These are phyloP conservation scores for Solea solea DNA, from an alignment of 2,113 vertebrate species.

Conservation along the genomic window DNA sequence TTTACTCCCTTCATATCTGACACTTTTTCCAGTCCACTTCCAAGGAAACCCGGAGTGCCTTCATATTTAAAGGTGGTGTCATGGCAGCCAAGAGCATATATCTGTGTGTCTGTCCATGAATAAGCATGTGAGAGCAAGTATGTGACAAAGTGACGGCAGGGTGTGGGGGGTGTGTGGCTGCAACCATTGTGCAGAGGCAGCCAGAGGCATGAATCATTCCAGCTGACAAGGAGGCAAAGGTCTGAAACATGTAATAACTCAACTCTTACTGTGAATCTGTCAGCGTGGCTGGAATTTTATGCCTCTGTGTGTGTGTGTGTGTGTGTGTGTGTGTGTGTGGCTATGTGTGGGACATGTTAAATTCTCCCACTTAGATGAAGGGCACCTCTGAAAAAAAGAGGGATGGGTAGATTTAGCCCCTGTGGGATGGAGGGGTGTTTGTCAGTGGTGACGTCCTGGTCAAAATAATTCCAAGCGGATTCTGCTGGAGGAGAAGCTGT, in stretches of 20 bases:
- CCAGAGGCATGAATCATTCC: slow-evolving; percentile 69
- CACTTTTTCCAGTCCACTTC: slow-evolving; percentile 5
- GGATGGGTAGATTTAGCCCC: slow-evolving; percentile 37
- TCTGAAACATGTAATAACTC: slow-evolving; percentile 73
- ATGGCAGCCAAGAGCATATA: slow-evolving; percentile 15
- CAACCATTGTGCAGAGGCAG: slow-evolving; percentile 27
- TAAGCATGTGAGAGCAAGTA: slow-evolving; percentile 40
- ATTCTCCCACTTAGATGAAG: slow-evolving; percentile 54
- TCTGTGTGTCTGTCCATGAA: slow-evolving; percentile 40
- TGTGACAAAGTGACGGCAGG: slow-evolving; percentile 32
- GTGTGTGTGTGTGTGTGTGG: no score
- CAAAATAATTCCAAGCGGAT: slow-evolving; percentile 54
- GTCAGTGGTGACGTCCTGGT: slow-evolving; percentile 47
- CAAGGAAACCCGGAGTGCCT: neutral
- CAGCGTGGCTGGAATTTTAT: slow-evolving; percentile 41
- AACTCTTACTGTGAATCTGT: slow-evolving; percentile 62
- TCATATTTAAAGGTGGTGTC: slow-evolving; percentile 11
- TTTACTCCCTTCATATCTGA: neutral
- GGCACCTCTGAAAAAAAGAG: slow-evolving; percentile 62
- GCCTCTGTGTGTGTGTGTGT: slow-evolving; percentile 20
- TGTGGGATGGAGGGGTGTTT: slow-evolving; percentile 38
- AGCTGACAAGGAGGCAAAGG: slow-evolving; percentile 72
- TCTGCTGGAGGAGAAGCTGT: slow-evolving; percentile 12
- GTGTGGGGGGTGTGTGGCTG: neutral
- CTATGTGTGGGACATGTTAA: slow-evolving; percentile 28